phyloP scores from a whole-genome alignment of 2,888 invertebrate species.

The Folsomia manolachei region DNA sequence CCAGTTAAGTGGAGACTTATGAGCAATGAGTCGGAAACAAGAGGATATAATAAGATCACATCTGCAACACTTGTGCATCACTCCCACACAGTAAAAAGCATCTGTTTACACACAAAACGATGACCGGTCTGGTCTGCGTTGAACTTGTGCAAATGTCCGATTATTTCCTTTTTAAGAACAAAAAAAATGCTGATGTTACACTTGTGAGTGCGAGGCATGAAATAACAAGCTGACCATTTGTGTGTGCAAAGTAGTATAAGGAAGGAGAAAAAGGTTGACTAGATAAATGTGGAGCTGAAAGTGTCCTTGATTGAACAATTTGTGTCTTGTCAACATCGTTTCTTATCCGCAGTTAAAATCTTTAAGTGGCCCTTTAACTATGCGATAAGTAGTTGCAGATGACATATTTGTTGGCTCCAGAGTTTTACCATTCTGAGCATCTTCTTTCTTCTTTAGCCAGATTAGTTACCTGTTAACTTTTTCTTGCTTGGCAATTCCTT shows the following conservation, averaged over 20 bases:
- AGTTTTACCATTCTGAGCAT: too few species aligned
- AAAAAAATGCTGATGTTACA: background rate
- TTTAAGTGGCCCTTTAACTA: slow-evolving; percentile 12
- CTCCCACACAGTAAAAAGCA: slow-evolving; percentile 12
- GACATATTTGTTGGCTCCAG: background rate
- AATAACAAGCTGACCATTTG: slow-evolving; percentile 10
- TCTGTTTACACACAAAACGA: slow-evolving; percentile 12
- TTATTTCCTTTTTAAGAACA: slow-evolving; percentile 12
- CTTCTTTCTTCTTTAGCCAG: too few species aligned
- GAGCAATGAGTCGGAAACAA: slow-evolving; percentile 21
- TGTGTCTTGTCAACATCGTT: slow-evolving; percentile 20
- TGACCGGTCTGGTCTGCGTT: background rate
- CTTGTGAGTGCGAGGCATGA: slow-evolving; percentile 8
- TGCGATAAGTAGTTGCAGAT: slow-evolving; percentile 19
- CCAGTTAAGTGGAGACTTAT: slow-evolving; percentile 15
- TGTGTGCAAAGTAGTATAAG: background rate
- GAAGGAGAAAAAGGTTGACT: background rate
- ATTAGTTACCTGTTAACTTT: too few species aligned
- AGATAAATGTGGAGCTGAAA: too few species aligned
- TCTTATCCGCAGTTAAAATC: slow-evolving; percentile 18
- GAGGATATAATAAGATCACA: slow-evolving; percentile 8
- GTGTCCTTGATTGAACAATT: slow-evolving; percentile 18
- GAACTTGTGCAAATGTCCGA: background rate
- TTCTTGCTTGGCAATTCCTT: too few species aligned
- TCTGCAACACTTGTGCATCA: slow-evolving; percentile 19